A percentile compares a stretch with the other conserved stretches of the same genome.
Evolutionary conservation across 1,140 invertebrate species (phyloP).

Genomic region (Pseudomyrmex gracilis): DNA sequence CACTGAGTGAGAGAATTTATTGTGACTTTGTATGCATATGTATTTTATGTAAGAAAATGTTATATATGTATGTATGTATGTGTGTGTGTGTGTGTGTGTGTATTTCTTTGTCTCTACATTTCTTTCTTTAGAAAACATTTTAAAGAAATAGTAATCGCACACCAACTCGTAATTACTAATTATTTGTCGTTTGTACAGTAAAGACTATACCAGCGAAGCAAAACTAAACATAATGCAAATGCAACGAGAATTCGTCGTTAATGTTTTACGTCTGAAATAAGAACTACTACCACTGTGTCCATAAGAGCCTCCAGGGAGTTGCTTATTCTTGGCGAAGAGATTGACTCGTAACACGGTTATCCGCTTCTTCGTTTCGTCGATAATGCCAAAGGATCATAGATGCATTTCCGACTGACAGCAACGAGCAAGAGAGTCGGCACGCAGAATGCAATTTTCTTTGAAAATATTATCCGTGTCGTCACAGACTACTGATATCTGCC

Average conservation of each 20-base stretch:
- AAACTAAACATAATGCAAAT: conserved; percentile 18
- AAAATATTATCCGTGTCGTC: conserved; percentile 8
- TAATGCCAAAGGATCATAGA: conserved; percentile 48
- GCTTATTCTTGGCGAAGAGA: conserved; percentile 76
- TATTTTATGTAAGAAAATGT: not conserved
- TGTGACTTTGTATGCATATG: not conserved
- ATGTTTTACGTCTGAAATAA: conserved; percentile 36
- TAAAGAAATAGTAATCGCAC: no score
- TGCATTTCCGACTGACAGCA: conserved; percentile 21
- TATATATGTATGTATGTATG: no score
- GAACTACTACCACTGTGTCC: conserved; percentile 17
- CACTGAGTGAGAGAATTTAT: conserved; percentile 15
- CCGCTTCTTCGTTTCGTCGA: conserved; percentile 43
- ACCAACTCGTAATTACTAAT: not conserved
- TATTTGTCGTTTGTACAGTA: not conserved
- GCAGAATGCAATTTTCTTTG: conserved; percentile 35
- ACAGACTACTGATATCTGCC: not conserved
- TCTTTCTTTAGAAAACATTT: no score
- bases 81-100: no score
- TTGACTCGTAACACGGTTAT: conserved; percentile 79
- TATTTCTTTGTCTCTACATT: no score
- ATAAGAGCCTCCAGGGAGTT: conserved; percentile 67
- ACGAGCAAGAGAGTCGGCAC: not conserved
- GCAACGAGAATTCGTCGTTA: conserved; percentile 7
- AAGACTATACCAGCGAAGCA: not conserved